Base-by-base conservation (phyloP, 2,113 vertebrate genomes). In the Macquaria ambigua region DNA sequence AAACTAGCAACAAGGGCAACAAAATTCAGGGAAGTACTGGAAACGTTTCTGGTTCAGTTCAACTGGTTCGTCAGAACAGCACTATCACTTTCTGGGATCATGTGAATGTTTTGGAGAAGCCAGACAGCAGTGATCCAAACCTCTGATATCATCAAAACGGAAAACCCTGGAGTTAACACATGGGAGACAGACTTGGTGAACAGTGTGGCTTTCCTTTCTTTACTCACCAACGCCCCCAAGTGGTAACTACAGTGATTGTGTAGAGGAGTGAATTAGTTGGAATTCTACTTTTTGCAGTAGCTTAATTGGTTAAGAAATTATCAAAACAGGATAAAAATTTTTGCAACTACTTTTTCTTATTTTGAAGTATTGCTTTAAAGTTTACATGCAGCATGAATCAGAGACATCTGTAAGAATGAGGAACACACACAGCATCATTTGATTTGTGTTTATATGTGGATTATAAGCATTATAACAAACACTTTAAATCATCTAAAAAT, bases 181-280 rank as follows among this genome's bases (percentile, higher is more conserved):
- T 43, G 23, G 23, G 2, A 59, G 18, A 53, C 50, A 71, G 39
- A 43, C 56, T 43, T 34, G 12, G 10, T 43, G 2, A 59, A n/a
- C 34, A 37, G 2, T 39, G 4, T 16, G 50, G 14, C 52, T 62
- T 76, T 85, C 11, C 8, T 67, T 77, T 81, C 48, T 58, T 88
- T 68, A 74, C 86, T 90, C 83, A 77, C 34, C 39, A 58, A 14
- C 23, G 53, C 91, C 88, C 41, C 80, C 89, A 53, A 62, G 90
- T 91, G 92, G 89, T 46, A 3, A n/a, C 25, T 43, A 53, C 18
- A 14, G 21, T 50, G 4, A 18, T 8, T n/a, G 8, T 58, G 10
- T 18, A 62, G 23, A 81, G 28, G 6, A 43, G 15, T 39, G 52
- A 20, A 31, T 52, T 3, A 21, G 37, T 23, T 55, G 12, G 3